Conservation (phyloP, 2,797 vertebrate species). For the Cirrhinus mrigala region DNA sequence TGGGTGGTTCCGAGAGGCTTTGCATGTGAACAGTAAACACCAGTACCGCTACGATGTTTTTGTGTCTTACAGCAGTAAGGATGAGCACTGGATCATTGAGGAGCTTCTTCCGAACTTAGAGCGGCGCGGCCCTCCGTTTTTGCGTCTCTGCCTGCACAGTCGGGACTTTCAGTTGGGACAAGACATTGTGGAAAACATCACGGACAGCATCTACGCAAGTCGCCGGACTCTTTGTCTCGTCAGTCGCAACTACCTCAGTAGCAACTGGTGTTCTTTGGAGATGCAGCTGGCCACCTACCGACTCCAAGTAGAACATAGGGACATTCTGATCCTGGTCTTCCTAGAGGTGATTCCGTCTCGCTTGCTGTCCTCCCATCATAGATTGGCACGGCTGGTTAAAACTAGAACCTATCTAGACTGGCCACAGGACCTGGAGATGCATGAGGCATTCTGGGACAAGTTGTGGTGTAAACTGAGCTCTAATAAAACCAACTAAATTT, state of each 20-base stretch:
- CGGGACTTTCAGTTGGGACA: conserved; percentile 65
- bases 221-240: conserved; percentile 61
- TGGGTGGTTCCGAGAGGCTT: conserved; percentile 50
- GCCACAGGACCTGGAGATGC: conserved; percentile 43
- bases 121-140: conserved; percentile 32
- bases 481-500: not conserved
- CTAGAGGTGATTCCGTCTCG: conserved; percentile 69
- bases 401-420: conserved; percentile 54
- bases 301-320: conserved; percentile 63
- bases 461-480: conserved; percentile 49
- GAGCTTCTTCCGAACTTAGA: conserved; percentile 68
- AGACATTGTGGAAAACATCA: conserved; percentile 64
- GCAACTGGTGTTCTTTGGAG: conserved; percentile 64
- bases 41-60: conserved; percentile 72
- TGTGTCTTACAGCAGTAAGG: conserved; percentile 72
- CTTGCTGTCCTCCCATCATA: conserved; percentile 69
- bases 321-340: conserved; percentile 73
- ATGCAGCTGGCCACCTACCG: conserved; percentile 53
- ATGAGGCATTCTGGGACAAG: conserved; percentile 54
- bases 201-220: conserved; percentile 60
- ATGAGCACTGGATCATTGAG: conserved; percentile 72
- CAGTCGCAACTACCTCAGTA: conserved; percentile 57
- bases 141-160: conserved; percentile 67
- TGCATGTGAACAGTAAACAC: conserved; percentile 8
- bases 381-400: conserved; percentile 63